Base-by-base conservation (phyloP, 1,140 invertebrate species). In the Drosophila orena region DNA sequence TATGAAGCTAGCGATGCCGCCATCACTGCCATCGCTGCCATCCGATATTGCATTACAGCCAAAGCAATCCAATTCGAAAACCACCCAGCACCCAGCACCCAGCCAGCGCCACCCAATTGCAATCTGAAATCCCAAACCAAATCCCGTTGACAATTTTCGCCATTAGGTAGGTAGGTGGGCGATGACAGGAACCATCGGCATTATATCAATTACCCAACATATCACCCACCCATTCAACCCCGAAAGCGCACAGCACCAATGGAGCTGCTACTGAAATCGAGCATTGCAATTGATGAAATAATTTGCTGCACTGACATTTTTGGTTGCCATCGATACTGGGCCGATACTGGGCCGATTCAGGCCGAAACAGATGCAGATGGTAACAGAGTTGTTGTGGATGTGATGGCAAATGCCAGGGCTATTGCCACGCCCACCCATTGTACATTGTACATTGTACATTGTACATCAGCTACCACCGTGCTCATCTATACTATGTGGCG, bases 231-330 rank as follows among this genome's bases (percentile, higher is more conserved):
- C 17, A 34, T 35, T 17, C 60, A 64, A 53, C 50, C 50, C 50
- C 34, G 22, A 52, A 53, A 20, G n/a, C 50, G 11, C 34, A 35
- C 5, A 17, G 35, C n/a, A 11, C 37, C 30, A 14, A 4, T 4
- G 27, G 2, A 40, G 43, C 42, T 34, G 43, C 42, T 34, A 43
- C 72, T 83, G 84, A 84, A 80, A 89, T 77, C 57, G 77, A 80
- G 69, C 84, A 89, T 64, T 90, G 85, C 85, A 89, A 84, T 89
- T 89, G 84, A 89, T 84, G 84, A 84, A 89, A 90, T 89, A 84
- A 89, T 89, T 89, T 89, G 74, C 54, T 72, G 61, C 64, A 79
- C 54, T 81, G 74, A 61, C 81, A 89, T 83, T 83, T 89, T 81
- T 62, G 59, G 76, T 78, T 79, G 73, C 44, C 59, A 65, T 75